Base-by-base conservation (phyloP, 2,797 vertebrate genomes). In the Gallinago solitaria region DNA sequence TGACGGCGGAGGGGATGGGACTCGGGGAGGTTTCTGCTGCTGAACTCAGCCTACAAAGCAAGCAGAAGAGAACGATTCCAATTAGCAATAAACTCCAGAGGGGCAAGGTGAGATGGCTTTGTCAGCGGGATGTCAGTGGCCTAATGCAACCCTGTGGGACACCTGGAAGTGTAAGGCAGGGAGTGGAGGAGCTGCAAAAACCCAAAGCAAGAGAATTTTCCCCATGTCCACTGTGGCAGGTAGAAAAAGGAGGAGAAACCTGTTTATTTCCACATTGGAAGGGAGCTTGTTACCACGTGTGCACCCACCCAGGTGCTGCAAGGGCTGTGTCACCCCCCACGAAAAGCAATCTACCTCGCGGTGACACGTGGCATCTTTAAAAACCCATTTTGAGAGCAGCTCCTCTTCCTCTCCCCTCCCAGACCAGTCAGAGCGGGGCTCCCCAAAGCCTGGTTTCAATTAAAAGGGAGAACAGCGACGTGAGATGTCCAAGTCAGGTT, bases 31-130 rank as follows among this genome's bases (percentile, higher is more conserved):
- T 96, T 96, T 98, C 98, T 9, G 91, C 50, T 6, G 77, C 59
- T 1, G 98, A 97, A 91, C 96, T 97, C 93, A 98, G 97, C 98
- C 99, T 98, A 95, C 91, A 96, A 92, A 92, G 23, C 5, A 9
- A 88, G 54, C n/a, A 48, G 86, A 65, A 71, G 17, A 41, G 20
- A 50, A 41, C 53, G 47, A 35, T 0, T 12, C 7, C 1, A 0
- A 14, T 73, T 14, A 83, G 69, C 0, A 7, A 30, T 4, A 5
- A 4, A 13, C 3, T 1, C 2, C 30, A 1, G 6, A 1, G 28
- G 24, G 12, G 8, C 9, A 21, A 21, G 2, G 24, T 0, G 7
- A 53, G 24, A 20, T 2, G 7, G 57, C 43, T 27, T 6, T 2
- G n/a, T 12, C 27, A 53, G 32, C 0, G 1, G 16, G 33, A 12